Evolutionary conservation across 2,797 vertebrate species (phyloP).

Genomic region (Pelodytes ibericus): DNA sequence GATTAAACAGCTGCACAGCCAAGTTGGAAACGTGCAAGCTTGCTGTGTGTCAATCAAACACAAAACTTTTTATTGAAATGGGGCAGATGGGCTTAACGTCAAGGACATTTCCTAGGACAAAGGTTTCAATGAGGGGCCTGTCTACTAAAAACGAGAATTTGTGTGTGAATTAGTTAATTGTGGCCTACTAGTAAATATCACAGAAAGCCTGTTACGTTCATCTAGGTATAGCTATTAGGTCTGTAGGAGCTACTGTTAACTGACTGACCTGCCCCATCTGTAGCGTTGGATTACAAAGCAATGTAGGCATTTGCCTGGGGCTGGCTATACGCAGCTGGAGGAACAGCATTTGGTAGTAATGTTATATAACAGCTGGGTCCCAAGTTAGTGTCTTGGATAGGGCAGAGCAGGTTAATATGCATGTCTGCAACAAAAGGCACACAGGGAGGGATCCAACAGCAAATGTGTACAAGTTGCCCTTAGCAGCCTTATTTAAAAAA

Average conservation of each 20-base stretch:
- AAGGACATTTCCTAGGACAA: background rate
- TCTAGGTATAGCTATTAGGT: background rate
- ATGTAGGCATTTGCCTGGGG: background rate
- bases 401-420: background rate
- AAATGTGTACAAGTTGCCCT: background rate
- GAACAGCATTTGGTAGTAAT: constrained; percentile 6
- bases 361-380: constrained; percentile 1
- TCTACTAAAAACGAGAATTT: background rate
- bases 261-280: background rate
- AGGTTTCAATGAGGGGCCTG: background rate
- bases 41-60: constrained; percentile 7
- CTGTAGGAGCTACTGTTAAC: background rate
- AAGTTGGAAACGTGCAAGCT: constrained; percentile 1
- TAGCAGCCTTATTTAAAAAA: background rate
- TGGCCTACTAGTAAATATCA: background rate
- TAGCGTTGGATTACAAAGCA: background rate
- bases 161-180: background rate
- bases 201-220: background rate
- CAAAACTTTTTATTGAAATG: constrained; percentile 4
- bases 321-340: background rate
- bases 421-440: constrained; percentile 3
- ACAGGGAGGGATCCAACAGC: background rate
- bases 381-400: background rate
- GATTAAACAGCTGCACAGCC: constrained; percentile 8
- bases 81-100: constrained; percentile 7